Conservation (phyloP, 2,113 vertebrate genomes). For the Eulemur rufifrons region DNA sequence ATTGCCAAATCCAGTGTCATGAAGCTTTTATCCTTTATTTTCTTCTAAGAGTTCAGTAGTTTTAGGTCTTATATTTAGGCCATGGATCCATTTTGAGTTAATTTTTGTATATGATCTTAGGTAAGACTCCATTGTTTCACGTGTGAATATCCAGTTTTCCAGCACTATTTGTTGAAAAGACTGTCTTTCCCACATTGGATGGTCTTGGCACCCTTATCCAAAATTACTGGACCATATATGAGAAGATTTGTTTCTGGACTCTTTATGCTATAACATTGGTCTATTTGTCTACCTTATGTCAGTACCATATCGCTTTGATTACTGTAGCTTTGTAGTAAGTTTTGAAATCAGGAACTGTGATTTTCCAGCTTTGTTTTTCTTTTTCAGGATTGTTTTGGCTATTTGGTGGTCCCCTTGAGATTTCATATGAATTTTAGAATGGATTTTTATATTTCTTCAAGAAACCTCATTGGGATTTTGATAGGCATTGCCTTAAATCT, state of each 20-base stretch:
- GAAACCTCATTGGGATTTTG: neutral
- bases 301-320: neutral
- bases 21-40: neutral
- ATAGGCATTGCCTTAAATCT: neutral
- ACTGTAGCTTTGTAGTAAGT: neutral
- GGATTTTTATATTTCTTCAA: neutral
- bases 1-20: neutral
- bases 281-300: neutral
- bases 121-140: neutral
- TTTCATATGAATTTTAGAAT: neutral
- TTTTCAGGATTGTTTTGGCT: neutral
- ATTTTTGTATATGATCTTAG: neutral
- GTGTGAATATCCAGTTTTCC: neutral
- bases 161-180: neutral
- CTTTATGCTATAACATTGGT: neutral
- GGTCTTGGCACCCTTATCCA: neutral
- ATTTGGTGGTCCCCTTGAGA: neutral
- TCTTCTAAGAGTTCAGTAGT: neutral
- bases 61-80: neutral
- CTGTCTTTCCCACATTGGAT: neutral
- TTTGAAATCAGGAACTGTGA: neutral
- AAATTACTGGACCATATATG: neutral
- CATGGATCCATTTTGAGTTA: neutral
- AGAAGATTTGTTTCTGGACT: neutral
- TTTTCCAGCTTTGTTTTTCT: neutral